Evolutionary conservation across 2,888 invertebrate genomes (phyloP).

Genomic region (Pristionchus japonicus): DNA sequence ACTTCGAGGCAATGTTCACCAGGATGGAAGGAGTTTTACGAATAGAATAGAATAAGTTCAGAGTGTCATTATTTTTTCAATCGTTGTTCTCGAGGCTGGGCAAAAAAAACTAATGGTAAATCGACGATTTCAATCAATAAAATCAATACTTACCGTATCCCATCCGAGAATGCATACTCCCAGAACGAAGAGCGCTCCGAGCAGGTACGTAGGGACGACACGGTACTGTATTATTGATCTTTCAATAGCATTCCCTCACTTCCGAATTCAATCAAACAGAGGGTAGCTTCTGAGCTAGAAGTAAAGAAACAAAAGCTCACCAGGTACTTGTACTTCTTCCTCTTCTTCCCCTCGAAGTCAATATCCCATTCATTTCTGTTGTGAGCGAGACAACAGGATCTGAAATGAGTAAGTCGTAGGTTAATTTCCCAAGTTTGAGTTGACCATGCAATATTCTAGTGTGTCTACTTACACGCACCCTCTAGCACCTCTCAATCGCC

Average conservation of each 20-base stretch:
- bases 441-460: too few species aligned
- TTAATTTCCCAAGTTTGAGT: too few species aligned
- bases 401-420: not conserved
- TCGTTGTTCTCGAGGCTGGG: too few species aligned
- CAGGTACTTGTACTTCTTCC: not conserved
- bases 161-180: slow-evolving; percentile 15
- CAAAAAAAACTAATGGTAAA: not conserved
- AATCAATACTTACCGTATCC: too few species aligned
- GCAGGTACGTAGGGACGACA: not conserved
- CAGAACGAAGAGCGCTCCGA: slow-evolving; percentile 11
- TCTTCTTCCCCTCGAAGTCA: slow-evolving; percentile 23
- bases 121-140: not conserved
- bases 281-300: too few species aligned
- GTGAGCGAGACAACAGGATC: not conserved
- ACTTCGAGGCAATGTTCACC: too few species aligned
- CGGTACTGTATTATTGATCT: slow-evolving; percentile 29
- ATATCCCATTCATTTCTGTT: slow-evolving; percentile 44
- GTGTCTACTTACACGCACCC: too few species aligned
- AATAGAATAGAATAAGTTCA: too few species aligned
- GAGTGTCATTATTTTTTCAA: too few species aligned
- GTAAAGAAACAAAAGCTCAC: slow-evolving; percentile 3
- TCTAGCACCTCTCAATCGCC: not conserved
- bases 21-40: too few species aligned
- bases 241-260: not conserved
- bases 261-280: too few species aligned